Percentiles rank a stretch among this genome's conserved stretches.
Evolutionary conservation across 2,888 invertebrate genomes (phyloP).

Genomic region (Doris montereyensis): DNA sequence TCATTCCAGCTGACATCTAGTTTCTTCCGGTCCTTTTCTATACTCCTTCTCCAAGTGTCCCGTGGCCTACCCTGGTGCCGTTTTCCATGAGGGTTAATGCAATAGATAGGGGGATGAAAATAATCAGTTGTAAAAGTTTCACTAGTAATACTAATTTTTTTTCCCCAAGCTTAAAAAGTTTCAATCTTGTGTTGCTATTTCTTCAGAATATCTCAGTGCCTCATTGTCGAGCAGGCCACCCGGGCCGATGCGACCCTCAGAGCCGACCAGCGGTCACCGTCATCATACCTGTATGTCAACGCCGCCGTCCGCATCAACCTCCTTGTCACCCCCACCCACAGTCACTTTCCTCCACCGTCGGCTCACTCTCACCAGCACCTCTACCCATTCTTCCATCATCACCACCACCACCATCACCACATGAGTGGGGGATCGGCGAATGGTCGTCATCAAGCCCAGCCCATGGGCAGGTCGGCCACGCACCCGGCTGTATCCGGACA

Average conservation of each 20-base stretch:
- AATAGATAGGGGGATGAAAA: too few relatives aligned
- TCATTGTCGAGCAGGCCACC: too few relatives aligned
- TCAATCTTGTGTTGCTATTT: not conserved
- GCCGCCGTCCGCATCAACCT: not conserved
- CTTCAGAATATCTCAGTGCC: too few relatives aligned
- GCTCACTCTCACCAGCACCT: not conserved
- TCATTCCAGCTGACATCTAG: too few relatives aligned
- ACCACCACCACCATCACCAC: constrained; percentile 26
- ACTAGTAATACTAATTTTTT: not conserved
- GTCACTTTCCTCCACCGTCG: not conserved
- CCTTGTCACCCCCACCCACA: not conserved
- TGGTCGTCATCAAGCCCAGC: not conserved
- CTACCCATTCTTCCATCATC: constrained; percentile 19
- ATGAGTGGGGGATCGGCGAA: not conserved
- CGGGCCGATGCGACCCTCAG: too few relatives aligned
- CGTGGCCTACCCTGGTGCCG: too few relatives aligned
- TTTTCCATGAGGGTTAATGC: too few relatives aligned
- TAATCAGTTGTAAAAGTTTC: too few relatives aligned
- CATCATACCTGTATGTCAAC: too few relatives aligned
- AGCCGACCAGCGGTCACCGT: too few relatives aligned
- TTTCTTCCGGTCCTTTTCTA: too few relatives aligned
- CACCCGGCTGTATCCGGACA: not conserved
- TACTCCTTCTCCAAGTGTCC: too few relatives aligned
- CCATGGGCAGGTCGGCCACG: not conserved
- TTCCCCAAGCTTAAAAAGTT: not conserved